These are phyloP conservation scores for Heptranchias perlo DNA, from an alignment of 2,113 vertebrate species.

Conservation along the genomic window DNA sequence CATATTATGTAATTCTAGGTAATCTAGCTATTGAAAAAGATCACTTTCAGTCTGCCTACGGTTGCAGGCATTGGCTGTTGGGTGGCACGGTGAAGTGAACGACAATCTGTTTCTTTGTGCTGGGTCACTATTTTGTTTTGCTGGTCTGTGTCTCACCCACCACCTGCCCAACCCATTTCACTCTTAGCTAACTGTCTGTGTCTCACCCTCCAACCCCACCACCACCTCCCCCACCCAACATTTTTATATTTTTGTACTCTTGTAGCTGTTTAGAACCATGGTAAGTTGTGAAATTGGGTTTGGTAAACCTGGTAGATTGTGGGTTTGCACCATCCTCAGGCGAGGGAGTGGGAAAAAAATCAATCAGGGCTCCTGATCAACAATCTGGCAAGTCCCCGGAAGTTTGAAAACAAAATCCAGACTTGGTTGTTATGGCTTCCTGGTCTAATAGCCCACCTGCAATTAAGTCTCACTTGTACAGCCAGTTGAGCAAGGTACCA, in stretches of 20 bases:
- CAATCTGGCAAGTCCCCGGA: neutral
- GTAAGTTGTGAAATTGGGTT: neutral
- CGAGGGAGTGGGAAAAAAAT: neutral
- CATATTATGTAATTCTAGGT: no score
- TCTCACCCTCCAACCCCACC: neutral
- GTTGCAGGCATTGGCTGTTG: neutral
- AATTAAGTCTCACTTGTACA: neutral
- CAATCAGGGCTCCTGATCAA: neutral
- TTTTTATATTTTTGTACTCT: neutral
- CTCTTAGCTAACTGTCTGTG: neutral
- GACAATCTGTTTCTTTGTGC: neutral
- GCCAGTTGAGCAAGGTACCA: neutral
- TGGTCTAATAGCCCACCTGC: neutral
- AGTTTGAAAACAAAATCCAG: neutral
- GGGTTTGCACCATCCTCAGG: neutral
- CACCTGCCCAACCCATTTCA: neutral
- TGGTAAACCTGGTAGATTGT: neutral
- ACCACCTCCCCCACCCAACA: no score
- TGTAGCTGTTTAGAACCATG: neutral
- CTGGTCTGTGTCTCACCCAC: neutral
- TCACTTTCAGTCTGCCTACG: neutral
- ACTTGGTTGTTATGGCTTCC: neutral
- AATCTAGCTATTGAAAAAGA: neutral
- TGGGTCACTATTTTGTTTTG: neutral
- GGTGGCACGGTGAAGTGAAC: neutral